Base-by-base conservation (phyloP, 2,113 vertebrate genomes). In the Agelaius phoeniceus region DNA sequence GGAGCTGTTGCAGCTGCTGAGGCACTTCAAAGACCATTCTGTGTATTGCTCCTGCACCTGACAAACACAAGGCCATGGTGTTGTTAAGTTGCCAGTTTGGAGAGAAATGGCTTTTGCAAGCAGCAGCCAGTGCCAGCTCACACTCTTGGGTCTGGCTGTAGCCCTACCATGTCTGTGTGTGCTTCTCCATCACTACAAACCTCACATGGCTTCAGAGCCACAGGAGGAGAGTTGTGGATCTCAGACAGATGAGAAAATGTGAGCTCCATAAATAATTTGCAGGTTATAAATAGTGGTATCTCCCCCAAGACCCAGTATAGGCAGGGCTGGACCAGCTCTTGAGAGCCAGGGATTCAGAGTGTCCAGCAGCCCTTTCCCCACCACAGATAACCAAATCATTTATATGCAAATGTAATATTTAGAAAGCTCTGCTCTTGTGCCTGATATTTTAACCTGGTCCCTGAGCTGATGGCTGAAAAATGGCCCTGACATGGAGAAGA, bases 21-120 rank as follows among this genome's bases (percentile, higher is more conserved):
- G 57, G 69, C 82, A 88, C 85, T 96, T 95, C 90, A 97, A 94
- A 92, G 92, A 33, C 61, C 54, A 66, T 93, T 94, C 90, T 90
- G 78, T 86, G 88, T 23, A 15, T 75, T 68, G 69, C 68, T 87
- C 69, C 68, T 58, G 75, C 72, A 89, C 84, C 90, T 93, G 89
- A 91, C 0, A 15, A 96, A 43, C 82, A 78, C 85, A 88, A 84
- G 93, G 80, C 87, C 52, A 4, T 5, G 33, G 65, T 1, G 4
- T 19, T 82, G 85, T 90, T 93, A 54, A 86, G 73, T n/a, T 66
- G 80, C 66, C 72, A 61, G 31, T 44, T 65, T n/a, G 62, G 69
- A 73, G 57, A 27, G 51, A 94, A 95, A 67, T 58, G 41, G 18
- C 39, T 92, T 71, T 57, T 84, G 35, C 65, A 84, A 82, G 41